Percentiles rank a stretch among this genome's conserved stretches.
Conservation (phyloP, 2,113 vertebrate genomes). For the Mormoops blainvillei region DNA sequence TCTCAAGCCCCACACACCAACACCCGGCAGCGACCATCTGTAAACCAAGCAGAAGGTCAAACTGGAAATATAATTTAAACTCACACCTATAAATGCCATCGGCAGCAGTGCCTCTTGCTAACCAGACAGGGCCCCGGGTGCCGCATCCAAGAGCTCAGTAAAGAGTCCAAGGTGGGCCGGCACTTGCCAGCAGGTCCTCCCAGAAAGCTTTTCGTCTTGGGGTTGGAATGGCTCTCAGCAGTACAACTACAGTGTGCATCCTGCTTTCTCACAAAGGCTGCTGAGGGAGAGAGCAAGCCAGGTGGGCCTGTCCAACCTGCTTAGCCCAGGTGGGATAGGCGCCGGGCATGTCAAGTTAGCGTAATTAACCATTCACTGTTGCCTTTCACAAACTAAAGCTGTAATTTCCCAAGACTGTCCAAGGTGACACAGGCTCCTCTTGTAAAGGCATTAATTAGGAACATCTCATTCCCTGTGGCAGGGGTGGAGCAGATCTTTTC, state of each 20-base stretch:
- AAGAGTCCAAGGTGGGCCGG: neutral
- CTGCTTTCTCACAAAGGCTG: conserved; percentile 34
- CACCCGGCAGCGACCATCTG: neutral
- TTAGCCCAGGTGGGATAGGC: conserved; percentile 69
- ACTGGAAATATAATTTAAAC: neutral
- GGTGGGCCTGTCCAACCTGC: conserved; percentile 59
- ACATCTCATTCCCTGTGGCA: conserved; percentile 73
- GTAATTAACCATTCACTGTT: conserved; percentile 71
- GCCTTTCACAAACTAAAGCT: conserved; percentile 46
- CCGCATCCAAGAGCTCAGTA: neutral
- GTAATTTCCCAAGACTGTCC: conserved; percentile 78
- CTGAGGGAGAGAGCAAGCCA: neutral
- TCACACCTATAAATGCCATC: neutral
- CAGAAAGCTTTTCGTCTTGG: neutral
- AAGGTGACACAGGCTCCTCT: conserved; percentile 74
- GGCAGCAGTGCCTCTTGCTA: accelerated
- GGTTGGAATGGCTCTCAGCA: neutral
- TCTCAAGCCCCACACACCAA: neutral
- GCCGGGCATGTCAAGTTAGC: conserved; percentile 57
- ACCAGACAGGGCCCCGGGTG: neutral
- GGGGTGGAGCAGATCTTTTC: conserved; percentile 77
- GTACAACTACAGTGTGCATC: neutral
- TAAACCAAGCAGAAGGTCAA: neutral
- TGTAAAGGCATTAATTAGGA: conserved; percentile 82
- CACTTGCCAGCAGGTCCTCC: neutral